Base-by-base conservation (phyloP, 2,113 vertebrate species). In the Trogon melanurus region DNA sequence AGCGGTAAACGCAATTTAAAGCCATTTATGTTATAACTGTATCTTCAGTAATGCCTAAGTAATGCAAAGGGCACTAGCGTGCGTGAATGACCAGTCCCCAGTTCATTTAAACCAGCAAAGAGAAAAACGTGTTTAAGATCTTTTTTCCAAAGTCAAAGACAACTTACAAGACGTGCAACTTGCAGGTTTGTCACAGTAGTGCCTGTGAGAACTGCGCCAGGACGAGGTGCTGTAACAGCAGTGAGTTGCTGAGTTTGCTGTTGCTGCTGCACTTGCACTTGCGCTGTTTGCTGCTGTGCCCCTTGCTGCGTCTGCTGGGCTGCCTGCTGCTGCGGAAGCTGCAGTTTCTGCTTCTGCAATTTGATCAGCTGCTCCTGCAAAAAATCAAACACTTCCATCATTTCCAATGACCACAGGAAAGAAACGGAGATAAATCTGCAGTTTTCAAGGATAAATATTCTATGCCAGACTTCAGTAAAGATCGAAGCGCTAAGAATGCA, bases 121-220 rank as follows among this genome's bases (percentile, higher is more conserved):
- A 65, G 27, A 72, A 16, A 4, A 36, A 79, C 38, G 34, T 45
- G 29, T 48, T 47, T 56, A 65, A 69, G 36, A 10, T 27, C 6
- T 7, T 3, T 82, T 60, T 38, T 51, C 21, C 44, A 22, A 83
- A 65, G 61, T 9, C 50, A 65, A 34, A 64, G n/a, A 22, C 65
- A 32, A 97, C 98, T 99, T 98, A 99, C 99, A 80, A 99, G 98
- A 87, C 99, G 98, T 87, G 99, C 97, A 80, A 99, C 98, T 75
- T 99, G 99, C 70, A 99, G 98, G 97, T 98, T 99, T 87, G 99
- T 95, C 69, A 99, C 98, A 0, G 99, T 98, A 4, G 99, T 98
- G 95, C 98, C 98, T 0, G 99, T 97, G 82, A 99, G 98, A 61
- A 99, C 98, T 0, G 99, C 97, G 3, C 99, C 99, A 5, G 98